Percentiles rank a stretch among this genome's conserved stretches.
phyloP scores from a whole-genome alignment of 2,888 invertebrate genomes.

The Lasius fuliginosus region DNA sequence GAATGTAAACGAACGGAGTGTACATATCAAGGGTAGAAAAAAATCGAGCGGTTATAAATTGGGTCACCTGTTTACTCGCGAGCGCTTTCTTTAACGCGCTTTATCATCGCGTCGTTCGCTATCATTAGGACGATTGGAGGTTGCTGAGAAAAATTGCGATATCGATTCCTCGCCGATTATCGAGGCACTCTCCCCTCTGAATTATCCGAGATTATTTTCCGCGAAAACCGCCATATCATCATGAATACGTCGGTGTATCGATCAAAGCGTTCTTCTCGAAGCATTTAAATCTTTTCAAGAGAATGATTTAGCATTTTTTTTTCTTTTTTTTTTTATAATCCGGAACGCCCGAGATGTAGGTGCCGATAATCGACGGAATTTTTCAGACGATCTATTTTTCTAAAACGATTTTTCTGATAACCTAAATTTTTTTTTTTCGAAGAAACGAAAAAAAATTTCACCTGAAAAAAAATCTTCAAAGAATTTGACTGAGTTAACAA shows the following conservation, averaged over 20 bases:
- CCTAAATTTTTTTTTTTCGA: background rate
- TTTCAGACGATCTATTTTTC: background rate
- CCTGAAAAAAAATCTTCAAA: background rate
- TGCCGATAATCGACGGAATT: background rate
- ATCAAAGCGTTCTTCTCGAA: background rate
- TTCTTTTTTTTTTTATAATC: background rate
- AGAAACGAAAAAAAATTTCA: background rate
- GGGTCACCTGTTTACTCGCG: slow-evolving; percentile 63
- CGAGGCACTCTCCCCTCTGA: background rate
- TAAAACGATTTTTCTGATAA: slow-evolving; percentile 1
- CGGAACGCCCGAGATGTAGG: background rate
- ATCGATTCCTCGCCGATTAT: background rate
- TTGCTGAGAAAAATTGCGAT: background rate
- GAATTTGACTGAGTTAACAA: background rate
- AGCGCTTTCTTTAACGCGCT: slow-evolving; percentile 13
- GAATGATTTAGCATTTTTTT: background rate
- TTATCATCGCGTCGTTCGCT: slow-evolving; percentile 16
- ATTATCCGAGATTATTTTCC: slow-evolving; percentile 11
- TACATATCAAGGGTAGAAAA: slow-evolving; percentile 68
- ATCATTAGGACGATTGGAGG: slow-evolving; percentile 29
- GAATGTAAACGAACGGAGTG: slow-evolving; percentile 65
- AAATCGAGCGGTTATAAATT: slow-evolving; percentile 63
- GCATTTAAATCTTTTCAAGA: background rate
- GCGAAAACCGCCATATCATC: background rate
- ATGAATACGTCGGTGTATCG: background rate